These are phyloP conservation scores for Sander lucioperca DNA, from an alignment of 2,113 vertebrate species.

Conservation along the genomic window DNA sequence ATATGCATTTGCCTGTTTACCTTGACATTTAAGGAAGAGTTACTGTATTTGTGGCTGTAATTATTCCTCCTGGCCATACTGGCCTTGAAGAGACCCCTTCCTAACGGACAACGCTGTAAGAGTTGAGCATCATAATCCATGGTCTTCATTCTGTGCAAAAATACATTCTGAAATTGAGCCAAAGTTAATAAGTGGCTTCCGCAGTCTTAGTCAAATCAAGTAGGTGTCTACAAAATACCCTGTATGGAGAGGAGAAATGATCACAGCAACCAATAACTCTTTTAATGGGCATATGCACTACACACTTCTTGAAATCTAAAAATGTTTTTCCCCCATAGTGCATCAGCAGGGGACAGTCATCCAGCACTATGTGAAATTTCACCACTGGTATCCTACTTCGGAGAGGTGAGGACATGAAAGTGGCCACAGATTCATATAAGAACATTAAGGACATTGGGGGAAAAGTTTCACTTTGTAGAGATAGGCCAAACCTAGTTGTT, in stretches of 20 bases:
- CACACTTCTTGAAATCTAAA: background rate
- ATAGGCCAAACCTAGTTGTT: background rate
- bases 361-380: constrained; percentile 91
- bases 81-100: background rate
- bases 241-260: background rate
- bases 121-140: background rate
- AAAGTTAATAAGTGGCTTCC: background rate
- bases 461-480: background rate
- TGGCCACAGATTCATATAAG: background rate
- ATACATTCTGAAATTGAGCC: background rate
- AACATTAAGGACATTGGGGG: background rate
- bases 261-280: background rate
- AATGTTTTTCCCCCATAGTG: constrained; percentile 66
- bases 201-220: background rate
- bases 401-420: constrained; percentile 88
- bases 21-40: background rate
- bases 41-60: background rate
- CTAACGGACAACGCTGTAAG: background rate
- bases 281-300: no score
- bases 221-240: background rate
- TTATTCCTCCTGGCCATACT: background rate
- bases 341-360: constrained; percentile 69
- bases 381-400: constrained; percentile 92
- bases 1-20: no score
- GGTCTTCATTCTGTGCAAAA: background rate